phyloP scores from a whole-genome alignment of 1,140 invertebrate species.

The Danaus plexippus region DNA sequence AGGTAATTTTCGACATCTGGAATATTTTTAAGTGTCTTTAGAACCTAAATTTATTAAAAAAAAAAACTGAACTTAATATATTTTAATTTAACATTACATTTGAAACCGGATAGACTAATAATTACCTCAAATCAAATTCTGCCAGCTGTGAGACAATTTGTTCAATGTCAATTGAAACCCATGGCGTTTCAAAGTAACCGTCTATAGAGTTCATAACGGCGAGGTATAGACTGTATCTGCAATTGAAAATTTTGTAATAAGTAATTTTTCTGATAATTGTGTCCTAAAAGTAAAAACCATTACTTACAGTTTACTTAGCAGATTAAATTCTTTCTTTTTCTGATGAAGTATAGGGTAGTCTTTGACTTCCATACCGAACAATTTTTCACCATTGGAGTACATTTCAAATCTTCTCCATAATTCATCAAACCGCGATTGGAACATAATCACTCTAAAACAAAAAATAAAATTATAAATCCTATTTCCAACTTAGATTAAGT shows the following conservation, averaged over 20 bases:
- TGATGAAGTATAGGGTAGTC: constrained; percentile 85
- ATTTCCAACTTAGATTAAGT: too few species aligned
- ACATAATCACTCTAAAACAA: constrained; percentile 75
- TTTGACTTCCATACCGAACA: constrained; percentile 85
- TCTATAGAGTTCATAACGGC: constrained; percentile 87
- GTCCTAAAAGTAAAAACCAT: constrained; percentile 3
- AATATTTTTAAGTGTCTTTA: not conserved
- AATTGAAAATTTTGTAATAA: constrained; percentile 11
- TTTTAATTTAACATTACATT: not conserved
- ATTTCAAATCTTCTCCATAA: constrained; percentile 84
- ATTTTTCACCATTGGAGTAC: constrained; percentile 83
- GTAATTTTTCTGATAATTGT: not conserved
- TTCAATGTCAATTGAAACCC: constrained; percentile 88
- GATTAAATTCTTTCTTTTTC: constrained; percentile 86
- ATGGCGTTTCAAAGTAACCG: constrained; percentile 87
- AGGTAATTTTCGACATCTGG: constrained; percentile 83
- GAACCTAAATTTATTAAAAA: not conserved
- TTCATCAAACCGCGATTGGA: constrained; percentile 85
- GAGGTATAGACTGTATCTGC: constrained; percentile 78
- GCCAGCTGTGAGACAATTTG: constrained; percentile 83
- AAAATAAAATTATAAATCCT: not conserved
- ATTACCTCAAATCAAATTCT: constrained; percentile 86
- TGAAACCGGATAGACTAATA: not conserved
- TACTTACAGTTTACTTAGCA: constrained; percentile 84
- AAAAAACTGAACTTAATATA: not conserved